Percentiles rank a stretch among this genome's conserved stretches.
These are phyloP conservation scores for Propithecus coquereli DNA, from an alignment of 2,113 vertebrate species.

Conservation along the genomic window DNA sequence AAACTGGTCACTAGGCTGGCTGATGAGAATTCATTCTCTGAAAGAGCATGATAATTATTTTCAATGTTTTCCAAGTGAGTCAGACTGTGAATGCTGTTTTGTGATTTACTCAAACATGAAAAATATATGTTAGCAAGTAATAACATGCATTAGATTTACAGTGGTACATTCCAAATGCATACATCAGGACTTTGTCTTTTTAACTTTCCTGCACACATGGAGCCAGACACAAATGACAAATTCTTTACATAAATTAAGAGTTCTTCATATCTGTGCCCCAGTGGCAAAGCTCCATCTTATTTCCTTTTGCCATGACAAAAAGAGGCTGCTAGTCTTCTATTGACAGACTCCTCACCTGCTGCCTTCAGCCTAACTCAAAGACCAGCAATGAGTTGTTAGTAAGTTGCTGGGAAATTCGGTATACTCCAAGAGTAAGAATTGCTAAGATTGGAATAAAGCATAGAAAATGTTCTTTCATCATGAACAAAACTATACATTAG, in stretches of 20 bases:
- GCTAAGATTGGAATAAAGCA: not conserved
- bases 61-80: slow-evolving; percentile 30
- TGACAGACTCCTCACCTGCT: not conserved
- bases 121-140: slow-evolving; percentile 42
- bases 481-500: not conserved
- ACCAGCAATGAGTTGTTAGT: not conserved
- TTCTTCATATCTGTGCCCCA: not conserved
- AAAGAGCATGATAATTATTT: slow-evolving; percentile 8
- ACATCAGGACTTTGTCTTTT: not conserved
- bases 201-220: not conserved
- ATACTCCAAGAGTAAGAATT: not conserved
- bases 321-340: not conserved
- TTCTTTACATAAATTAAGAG: not conserved
- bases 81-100: slow-evolving; percentile 27
- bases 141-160: not conserved
- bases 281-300: not conserved
- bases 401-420: not conserved
- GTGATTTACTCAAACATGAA: slow-evolving; percentile 52
- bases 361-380: not conserved
- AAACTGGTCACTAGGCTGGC: not conserved
- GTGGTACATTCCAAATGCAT: not conserved
- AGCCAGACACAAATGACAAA: not conserved
- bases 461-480: not conserved
- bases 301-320: not conserved
- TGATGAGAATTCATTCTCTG: slow-evolving; percentile 38